Evolutionary conservation across 1,140 invertebrate genomes (phyloP).

Genomic region (Delia radicum): DNA sequence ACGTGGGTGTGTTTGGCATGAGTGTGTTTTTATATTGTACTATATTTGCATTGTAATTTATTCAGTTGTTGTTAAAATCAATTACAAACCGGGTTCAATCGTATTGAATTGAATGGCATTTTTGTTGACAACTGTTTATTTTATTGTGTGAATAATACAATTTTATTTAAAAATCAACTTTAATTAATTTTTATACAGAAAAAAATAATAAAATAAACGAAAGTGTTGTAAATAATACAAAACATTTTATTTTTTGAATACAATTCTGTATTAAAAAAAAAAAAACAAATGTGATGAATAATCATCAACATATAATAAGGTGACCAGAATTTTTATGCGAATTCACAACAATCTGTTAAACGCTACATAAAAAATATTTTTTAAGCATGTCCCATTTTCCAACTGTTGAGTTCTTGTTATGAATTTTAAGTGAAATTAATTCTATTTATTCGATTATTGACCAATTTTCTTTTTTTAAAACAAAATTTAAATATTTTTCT

Average conservation of each 20-base stretch:
- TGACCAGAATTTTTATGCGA: not conserved
- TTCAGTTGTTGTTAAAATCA: not conserved
- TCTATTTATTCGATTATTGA: too few species aligned
- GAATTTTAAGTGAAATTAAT: too few species aligned
- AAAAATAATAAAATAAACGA: not conserved
- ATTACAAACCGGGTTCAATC: conserved; percentile 6
- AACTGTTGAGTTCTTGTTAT: too few species aligned
- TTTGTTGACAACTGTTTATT: conserved; percentile 7
- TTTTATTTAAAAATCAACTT: conserved; percentile 23
- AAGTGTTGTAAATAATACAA: not conserved
- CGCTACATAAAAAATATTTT: too few species aligned
- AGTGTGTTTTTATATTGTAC: not conserved
- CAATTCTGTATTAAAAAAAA: not conserved
- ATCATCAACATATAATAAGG: not conserved
- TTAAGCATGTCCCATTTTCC: too few species aligned
- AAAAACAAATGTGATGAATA: not conserved
- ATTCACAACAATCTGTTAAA: not conserved
- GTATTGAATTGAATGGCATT: conserved; percentile 11
- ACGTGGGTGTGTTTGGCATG: not conserved
- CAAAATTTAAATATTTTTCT: too few species aligned
- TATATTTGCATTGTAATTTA: not conserved
- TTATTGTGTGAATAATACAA: not conserved
- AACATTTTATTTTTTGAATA: not conserved
- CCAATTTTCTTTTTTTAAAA: too few species aligned
- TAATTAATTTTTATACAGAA: conserved; percentile 13